Base-by-base conservation (phyloP, 2,888 invertebrate genomes). In the Hofmannophila pseudospretella region DNA sequence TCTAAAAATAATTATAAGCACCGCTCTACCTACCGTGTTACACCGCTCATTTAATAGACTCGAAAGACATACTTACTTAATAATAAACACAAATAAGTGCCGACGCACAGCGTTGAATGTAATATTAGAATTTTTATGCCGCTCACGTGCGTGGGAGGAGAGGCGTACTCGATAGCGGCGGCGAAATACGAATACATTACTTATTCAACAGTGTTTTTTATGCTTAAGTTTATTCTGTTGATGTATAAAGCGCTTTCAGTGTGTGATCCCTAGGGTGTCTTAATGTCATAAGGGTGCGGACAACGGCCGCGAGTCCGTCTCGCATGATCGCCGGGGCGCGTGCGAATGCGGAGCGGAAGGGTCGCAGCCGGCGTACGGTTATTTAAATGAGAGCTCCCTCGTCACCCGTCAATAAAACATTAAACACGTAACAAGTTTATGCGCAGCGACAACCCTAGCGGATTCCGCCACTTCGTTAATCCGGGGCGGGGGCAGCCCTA, bases 351-450 rank as follows among this genome's bases (percentile, higher is more conserved):
- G 68, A 63, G 58, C 56, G 54, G 51, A 46, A 39, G 42, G 39
- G 47, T 45, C 49, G 45, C 42, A 48, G 40, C 50, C 54, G 56
- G 54, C 61, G 60, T 69, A 60, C 72, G 69, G 73, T 78, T 80
- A 80, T 82, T 84, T 80, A 81, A 81, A 81, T 73, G 76, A 78
- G 74, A 67, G 67, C 77, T 79, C 80, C 82, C 84, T 74, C 70
- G 70, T 75, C 81, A 76, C 84, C 85, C 84, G 81, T 82, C 85
- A 82, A 84, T 86, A 82, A 84, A 86, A 85, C 84, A 85, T 86
- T 85, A 85, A 85, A 85, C 85, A 86, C 82, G 82, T 86, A 82
- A 86, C 85, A 84, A 84, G 85, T 85, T 85, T 85, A 84, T 78
- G 82, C 81, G 72, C 67, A 78, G 76, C 79, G 84, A 85, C 85